These are phyloP conservation scores for Lutjanus erythropterus DNA, from an alignment of 2,113 vertebrate species.

Conservation along the genomic window DNA sequence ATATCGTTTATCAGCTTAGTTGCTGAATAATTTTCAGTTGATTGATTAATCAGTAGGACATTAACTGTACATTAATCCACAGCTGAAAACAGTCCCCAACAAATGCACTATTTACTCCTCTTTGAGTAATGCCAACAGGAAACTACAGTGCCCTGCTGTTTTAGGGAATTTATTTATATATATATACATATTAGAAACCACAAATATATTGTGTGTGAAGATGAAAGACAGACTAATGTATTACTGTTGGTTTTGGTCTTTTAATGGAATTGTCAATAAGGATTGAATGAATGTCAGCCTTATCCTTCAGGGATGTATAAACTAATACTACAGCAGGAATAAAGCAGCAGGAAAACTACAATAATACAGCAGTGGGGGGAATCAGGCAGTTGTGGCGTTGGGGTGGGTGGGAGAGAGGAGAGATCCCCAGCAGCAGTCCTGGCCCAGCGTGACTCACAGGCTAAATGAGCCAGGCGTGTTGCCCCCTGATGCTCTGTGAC, in stretches of 20 bases:
- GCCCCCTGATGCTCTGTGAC: constrained; percentile 85
- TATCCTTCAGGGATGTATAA: neutral
- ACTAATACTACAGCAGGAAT: neutral
- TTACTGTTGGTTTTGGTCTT: neutral
- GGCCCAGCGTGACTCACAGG: constrained; percentile 77
- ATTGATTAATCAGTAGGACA: neutral
- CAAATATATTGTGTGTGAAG: neutral
- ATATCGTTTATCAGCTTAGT: neutral
- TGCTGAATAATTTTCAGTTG: neutral
- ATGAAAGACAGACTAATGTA: neutral
- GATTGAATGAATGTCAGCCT: neutral
- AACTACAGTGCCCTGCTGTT: neutral
- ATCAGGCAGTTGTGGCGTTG: constrained; percentile 22
- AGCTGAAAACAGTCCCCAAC: neutral
- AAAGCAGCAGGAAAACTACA: constrained; percentile 5
- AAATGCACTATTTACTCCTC: neutral
- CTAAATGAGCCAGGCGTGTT: constrained; percentile 81
- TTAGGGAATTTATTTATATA: neutral
- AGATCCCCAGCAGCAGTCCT: constrained; percentile 68
- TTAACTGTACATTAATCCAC: neutral
- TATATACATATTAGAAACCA: no score
- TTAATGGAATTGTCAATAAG: neutral
- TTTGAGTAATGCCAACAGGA: neutral
- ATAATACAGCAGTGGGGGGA: neutral
- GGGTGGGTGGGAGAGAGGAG: constrained; percentile 35